These are phyloP conservation scores for Urosaurus nigricauda DNA, from an alignment of 2,797 vertebrate species.

Conservation along the genomic window DNA sequence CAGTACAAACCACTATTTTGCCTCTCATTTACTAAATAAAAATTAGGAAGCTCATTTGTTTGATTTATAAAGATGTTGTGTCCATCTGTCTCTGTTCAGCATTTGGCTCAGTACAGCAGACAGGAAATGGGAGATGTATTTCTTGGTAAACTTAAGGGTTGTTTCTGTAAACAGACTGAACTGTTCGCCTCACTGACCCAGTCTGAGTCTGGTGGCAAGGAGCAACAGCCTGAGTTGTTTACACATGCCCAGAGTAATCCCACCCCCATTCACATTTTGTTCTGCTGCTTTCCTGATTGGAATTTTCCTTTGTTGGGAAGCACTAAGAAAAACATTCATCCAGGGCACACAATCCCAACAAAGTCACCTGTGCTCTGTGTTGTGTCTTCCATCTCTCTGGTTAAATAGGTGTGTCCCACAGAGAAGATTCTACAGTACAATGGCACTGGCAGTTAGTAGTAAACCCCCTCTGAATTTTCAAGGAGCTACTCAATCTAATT, in stretches of 20 bases:
- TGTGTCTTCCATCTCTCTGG: background rate
- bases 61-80: slow-evolving; percentile 40
- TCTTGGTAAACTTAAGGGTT: slow-evolving; percentile 69
- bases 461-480: too few relatives aligned
- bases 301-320: background rate
- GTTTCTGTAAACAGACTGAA: slow-evolving; percentile 77
- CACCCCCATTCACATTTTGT: slow-evolving; percentile 58
- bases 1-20: background rate
- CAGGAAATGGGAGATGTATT: slow-evolving; percentile 77
- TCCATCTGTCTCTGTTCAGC: slow-evolving; percentile 49
- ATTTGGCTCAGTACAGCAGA: slow-evolving; percentile 71
- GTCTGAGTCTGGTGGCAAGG: slow-evolving; percentile 58
- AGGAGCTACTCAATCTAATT: too few relatives aligned
- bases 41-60: slow-evolving; percentile 36
- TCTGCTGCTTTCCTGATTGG: background rate
- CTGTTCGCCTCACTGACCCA: slow-evolving; percentile 64
- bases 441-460: background rate
- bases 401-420: background rate
- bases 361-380: background rate
- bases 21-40: slow-evolving; percentile 27
- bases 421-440: too few relatives aligned
- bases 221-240: slow-evolving; percentile 54
- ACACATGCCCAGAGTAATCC: slow-evolving; percentile 68
- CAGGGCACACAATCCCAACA: background rate
- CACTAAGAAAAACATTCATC: background rate